Conservation (phyloP, 2,888 invertebrate genomes). For the Unio delphinus region DNA sequence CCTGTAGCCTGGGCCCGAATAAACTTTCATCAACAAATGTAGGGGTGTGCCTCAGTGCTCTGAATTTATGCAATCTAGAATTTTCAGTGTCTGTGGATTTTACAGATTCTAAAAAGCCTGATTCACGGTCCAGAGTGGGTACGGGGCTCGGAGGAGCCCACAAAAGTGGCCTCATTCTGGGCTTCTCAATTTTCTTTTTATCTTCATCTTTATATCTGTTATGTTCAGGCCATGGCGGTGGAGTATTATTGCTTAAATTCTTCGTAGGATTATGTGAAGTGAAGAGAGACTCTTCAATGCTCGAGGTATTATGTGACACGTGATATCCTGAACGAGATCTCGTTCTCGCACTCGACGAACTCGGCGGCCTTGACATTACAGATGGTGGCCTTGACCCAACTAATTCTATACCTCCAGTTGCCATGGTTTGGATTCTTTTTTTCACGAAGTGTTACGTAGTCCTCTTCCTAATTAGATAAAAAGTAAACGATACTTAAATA, state of each 20-base stretch:
- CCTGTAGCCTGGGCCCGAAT: conserved; percentile 52
- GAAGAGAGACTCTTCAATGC: conserved; percentile 58
- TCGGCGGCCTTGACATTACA: conserved; percentile 11
- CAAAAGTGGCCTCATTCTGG: conserved; percentile 43
- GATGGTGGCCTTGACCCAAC: conserved; percentile 33
- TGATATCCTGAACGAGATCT: conserved; percentile 44
- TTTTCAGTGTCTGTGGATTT: conserved; percentile 14
- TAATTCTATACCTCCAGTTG: conserved; percentile 14
- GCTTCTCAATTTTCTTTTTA: conserved; percentile 15
- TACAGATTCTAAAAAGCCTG: conserved; percentile 4
- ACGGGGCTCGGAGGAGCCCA: conserved; percentile 46
- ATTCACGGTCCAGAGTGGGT: conserved; percentile 4
- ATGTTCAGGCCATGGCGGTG: conserved; percentile 28
- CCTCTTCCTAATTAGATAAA: too few species aligned
- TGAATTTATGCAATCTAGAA: conserved; percentile 34
- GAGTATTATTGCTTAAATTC: conserved; percentile 17
- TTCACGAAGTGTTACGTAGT: too few species aligned
- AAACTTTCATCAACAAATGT: conserved; percentile 61
- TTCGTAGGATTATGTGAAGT: conserved; percentile 34
- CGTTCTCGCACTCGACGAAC: conserved; percentile 15
- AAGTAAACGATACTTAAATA: too few species aligned
- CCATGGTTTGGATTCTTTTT: too few species aligned
- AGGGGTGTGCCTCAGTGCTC: conserved; percentile 51
- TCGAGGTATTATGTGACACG: conserved; percentile 39
- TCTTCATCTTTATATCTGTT: conserved; percentile 21